phyloP scores from a whole-genome alignment of 2,888 invertebrate species.

The Tetrapedia diversipes region DNA sequence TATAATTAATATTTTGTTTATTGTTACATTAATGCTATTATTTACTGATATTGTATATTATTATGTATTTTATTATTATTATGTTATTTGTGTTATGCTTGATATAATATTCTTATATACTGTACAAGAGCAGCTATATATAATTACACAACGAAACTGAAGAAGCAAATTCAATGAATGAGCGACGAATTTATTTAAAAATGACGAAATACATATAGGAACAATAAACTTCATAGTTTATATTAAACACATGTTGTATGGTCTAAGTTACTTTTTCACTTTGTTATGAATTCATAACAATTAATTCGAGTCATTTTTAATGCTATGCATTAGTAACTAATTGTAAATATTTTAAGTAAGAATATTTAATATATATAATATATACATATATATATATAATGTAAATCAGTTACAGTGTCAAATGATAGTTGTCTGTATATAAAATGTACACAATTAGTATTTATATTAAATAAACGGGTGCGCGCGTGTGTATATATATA shows the following conservation, averaged over 20 bases:
- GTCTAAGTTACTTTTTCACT: slow-evolving; percentile 51
- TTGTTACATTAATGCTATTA: slow-evolving; percentile 33
- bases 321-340: slow-evolving; percentile 45
- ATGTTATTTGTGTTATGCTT: slow-evolving; percentile 26
- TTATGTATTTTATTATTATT: slow-evolving; percentile 26
- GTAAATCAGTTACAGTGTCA: slow-evolving; percentile 21
- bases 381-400: too few species aligned
- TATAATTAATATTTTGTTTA: slow-evolving; percentile 37
- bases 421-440: slow-evolving; percentile 19
- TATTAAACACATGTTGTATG: slow-evolving; percentile 23
- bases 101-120: slow-evolving; percentile 24
- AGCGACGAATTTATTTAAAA: slow-evolving; percentile 34
- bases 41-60: slow-evolving; percentile 17
- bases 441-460: slow-evolving; percentile 36
- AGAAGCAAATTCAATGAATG: slow-evolving; percentile 18
- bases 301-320: slow-evolving; percentile 41
- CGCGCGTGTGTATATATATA: not conserved
- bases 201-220: not conserved
- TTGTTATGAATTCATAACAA: slow-evolving; percentile 52
- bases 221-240: slow-evolving; percentile 23
- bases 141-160: slow-evolving; percentile 5
- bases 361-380: slow-evolving; percentile 13
- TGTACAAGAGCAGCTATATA: slow-evolving; percentile 17
- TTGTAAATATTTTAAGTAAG: slow-evolving; percentile 34
- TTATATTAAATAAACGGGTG: slow-evolving; percentile 20